Evolutionary conservation across 2,797 vertebrate species (phyloP), one percentile per base, ranked within the genome.

Genomic region (Sebastolobus altivelis): DNA sequence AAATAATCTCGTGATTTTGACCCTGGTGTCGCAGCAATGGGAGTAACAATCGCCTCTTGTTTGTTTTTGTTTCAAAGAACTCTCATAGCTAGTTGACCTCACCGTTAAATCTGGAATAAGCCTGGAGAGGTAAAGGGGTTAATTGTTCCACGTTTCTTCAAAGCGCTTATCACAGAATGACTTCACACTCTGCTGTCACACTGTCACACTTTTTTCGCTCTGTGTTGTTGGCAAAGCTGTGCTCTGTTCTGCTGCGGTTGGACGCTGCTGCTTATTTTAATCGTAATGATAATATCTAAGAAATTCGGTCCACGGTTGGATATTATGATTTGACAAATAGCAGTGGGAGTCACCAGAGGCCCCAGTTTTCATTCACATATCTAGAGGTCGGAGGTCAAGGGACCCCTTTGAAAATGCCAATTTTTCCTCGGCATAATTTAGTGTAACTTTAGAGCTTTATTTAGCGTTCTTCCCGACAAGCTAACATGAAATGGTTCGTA

Each of bases 31-130:
- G 20, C 79, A 58, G 65, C 40, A 20, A 49, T 54, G 65, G 68
- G 69, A 91, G 73, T 94, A 88, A 93, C 92, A 65, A 60, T 88
- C 59, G 60, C 84, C 84, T 75, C 84, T 33, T 93, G 88, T 94
- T 86, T 95, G 88, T 93, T 92, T 52, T 90, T 94, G 79, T 94
- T 92, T 93, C 79, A 35, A 95, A 96, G 95, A 95, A 93, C 87
- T 95, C 94, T 84, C 87, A 93, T 95, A 96, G 95, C 93, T 96
- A 96, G 92, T 95, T 92, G 93, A 93, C 91, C 87, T 91, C 93
- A 80, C 29, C 87, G 16, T 85, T 90, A 88, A 89, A 92, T 95
- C 92, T 94, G 94, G 94, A 93, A 91, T 93, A 92, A 93, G 77
- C 93, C 93, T 90, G 89, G 89, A 93, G 94, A 96, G 96, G 95